Base-by-base conservation (phyloP, 2,113 vertebrate species). In the Alosa alosa region DNA sequence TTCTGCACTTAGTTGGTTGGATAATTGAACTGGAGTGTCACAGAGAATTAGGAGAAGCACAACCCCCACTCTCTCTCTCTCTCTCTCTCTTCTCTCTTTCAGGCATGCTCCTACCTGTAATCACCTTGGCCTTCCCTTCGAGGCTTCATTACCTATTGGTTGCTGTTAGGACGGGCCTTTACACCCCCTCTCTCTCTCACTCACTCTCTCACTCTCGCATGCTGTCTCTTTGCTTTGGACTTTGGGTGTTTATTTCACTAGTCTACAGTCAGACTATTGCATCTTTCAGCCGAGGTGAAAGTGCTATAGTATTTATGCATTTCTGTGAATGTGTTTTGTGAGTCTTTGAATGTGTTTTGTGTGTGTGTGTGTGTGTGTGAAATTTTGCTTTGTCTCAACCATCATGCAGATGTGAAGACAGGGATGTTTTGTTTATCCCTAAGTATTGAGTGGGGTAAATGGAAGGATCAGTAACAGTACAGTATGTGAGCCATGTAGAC, bases 311-410 rank as follows among this genome's bases (percentile, higher is more conserved):
- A 60, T 60, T 18, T 60, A 18, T 60, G 18, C 20, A 60, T 22
- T 20, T 55, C 52, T 55, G 52, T 55, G 52, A 55, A 4, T 6
- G 10, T 8, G 18, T 47, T 2, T 31, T 68, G 41, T 68, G 36
- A 17, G n/a, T 83, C 57, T 55, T 49, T 22, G 6, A 57, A 64
- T 17, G 17, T 39, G 25, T 49, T 78, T 13, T 47, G 46, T 85
- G 82, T 49, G 82, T 8, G 83, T 49, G 49, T 85, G 57, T 45
- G 88, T 90, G 86, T 90, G 86, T 82, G 86, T 1, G 1, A 31
- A 31, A 31, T 31, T 31, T 1, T 44, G 41, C 41, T 44, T 44
- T 44, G 41, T 44, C 41, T 44, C 41, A 1, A 44, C 41, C 41
- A 44, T 44, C 41, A 44, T 44, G 41, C 41, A 44, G 4, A 44